Evolutionary conservation across 2,888 invertebrate species (phyloP).

Genomic region (Polyommatus iphigenia): DNA sequence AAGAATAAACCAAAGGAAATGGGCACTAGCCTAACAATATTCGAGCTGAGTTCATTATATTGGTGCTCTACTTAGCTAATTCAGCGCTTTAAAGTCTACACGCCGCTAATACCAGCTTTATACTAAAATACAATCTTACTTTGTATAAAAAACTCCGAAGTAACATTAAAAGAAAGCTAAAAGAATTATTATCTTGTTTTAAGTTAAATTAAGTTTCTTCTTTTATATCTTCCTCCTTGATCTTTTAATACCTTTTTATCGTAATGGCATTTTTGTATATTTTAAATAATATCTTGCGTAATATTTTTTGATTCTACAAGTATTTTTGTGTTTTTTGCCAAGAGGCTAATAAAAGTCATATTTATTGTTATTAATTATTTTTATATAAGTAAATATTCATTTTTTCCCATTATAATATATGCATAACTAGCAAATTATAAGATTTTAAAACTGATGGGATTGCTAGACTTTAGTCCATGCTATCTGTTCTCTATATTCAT

Average conservation of each 20-base stretch:
- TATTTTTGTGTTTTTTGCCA: background rate
- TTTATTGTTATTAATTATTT: no score
- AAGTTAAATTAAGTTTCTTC: conserved; percentile 30
- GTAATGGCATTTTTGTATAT: conserved; percentile 8
- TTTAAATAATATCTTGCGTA: background rate
- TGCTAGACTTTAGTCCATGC: background rate
- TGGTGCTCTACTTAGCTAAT: background rate
- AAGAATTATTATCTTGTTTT: conserved; percentile 30
- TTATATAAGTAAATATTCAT: no score
- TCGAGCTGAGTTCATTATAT: background rate
- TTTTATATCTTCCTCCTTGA: conserved; percentile 27
- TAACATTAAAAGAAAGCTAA: conserved; percentile 25
- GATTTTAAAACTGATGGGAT: no score
- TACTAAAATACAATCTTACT: conserved; percentile 4
- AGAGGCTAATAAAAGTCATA: background rate
- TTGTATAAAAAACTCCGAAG: conserved; percentile 17
- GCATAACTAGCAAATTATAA: no score
- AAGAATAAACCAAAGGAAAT: background rate
- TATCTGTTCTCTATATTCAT: background rate
- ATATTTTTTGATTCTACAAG: background rate
- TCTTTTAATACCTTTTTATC: conserved; percentile 30
- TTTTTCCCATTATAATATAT: no score
- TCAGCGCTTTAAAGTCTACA: background rate
- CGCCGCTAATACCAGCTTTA: background rate
- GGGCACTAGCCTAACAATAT: background rate